Evolutionary conservation across 2,888 invertebrate species (phyloP), one percentile per base, ranked within the genome.

Genomic region (Yponomeuta cagnagella): DNA sequence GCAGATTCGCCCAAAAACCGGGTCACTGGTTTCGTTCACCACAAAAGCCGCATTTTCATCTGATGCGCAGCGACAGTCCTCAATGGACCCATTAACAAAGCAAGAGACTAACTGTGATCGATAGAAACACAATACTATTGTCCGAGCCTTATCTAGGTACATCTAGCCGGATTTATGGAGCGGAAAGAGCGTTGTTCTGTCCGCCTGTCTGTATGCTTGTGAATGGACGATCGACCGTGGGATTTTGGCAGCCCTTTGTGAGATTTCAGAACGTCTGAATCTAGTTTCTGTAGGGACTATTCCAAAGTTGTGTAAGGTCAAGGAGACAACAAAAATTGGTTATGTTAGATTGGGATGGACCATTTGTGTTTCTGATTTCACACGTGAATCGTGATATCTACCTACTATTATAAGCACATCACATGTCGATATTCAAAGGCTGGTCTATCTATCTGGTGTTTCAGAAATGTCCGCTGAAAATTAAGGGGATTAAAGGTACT

Each of bases 91-190:
- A 63, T 63, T 37, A 70, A 63, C 63, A 70, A 74, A 74, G 63
- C 65, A 68, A 68, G 68, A 71, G 69, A 74, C 77, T 83, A 84
- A 83, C 84, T 80, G 85, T 74, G 72, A 77, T 80, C 79, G 77
- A 82, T 81, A 77, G 74, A 74, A 75, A 82, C 78, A 77, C 74
- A 77, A 78, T 78, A 75, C 74, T 68, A 63, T 70, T 63, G 69
- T 69, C 63, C 23, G 10, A 23, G 43, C 31, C 4, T 69, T 37
- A 67, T 73, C 43, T 58, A 58, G 52, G 52, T 58, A 58, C 52
- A 58, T 15, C 69, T 72, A 70, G 75, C 73, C 71, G 66, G 64
- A 70, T 65, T 79, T 84, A 78, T 86, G 83, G 84, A 82, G 79
- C 86, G 82, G 79, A 83, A 87, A 85, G 75, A 31, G 73, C 68